A percentile compares a stretch with the other conserved stretches of the same genome.
Evolutionary conservation across 30 jellyfish, hydroid and myxozoan species (phyloP).

Genomic region (Calvadosia cruxmelitensis): DNA sequence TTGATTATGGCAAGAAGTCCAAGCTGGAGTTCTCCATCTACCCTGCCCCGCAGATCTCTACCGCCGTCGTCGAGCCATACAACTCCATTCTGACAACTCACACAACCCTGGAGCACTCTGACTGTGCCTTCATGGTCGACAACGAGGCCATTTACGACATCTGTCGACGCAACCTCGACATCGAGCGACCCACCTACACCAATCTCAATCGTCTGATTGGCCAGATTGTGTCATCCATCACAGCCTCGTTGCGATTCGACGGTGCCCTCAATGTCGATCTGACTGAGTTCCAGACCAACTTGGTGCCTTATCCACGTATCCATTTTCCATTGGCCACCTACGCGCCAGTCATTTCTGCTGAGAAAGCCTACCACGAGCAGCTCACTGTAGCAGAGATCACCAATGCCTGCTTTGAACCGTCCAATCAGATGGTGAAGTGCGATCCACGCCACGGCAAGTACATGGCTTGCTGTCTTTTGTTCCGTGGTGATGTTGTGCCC

Average conservation of each 20-base stretch:
- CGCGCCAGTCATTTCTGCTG: no score
- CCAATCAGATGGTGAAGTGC: constrained; percentile 14
- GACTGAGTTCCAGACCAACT: constrained; percentile 19
- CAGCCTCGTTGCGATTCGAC: constrained; percentile 19
- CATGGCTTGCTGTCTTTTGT: constrained; percentile 27
- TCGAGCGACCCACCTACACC: constrained; percentile 18
- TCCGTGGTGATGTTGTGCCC: constrained; percentile 23
- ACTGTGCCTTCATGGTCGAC: constrained; percentile 17
- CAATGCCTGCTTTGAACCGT: no score
- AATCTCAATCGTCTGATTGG: constrained; percentile 10
- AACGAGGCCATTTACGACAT: no score
- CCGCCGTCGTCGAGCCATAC: constrained; percentile 27
- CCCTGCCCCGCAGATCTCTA: no score
- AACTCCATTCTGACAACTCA: constrained; percentile 12
- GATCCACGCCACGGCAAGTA: constrained; percentile 30
- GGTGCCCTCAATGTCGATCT: constrained; percentile 16
- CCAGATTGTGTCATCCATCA: no score
- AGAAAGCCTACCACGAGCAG: no score
- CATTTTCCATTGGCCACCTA: no score
- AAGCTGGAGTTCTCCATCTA: no score
- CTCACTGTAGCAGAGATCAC: constrained; percentile 20
- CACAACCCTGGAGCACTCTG: constrained; percentile 17
- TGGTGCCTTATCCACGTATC: no score
- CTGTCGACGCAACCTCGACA: no score
- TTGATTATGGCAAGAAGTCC: no score